phyloP scores from a whole-genome alignment of 1,140 invertebrate species.

The Portunus trituberculatus region DNA sequence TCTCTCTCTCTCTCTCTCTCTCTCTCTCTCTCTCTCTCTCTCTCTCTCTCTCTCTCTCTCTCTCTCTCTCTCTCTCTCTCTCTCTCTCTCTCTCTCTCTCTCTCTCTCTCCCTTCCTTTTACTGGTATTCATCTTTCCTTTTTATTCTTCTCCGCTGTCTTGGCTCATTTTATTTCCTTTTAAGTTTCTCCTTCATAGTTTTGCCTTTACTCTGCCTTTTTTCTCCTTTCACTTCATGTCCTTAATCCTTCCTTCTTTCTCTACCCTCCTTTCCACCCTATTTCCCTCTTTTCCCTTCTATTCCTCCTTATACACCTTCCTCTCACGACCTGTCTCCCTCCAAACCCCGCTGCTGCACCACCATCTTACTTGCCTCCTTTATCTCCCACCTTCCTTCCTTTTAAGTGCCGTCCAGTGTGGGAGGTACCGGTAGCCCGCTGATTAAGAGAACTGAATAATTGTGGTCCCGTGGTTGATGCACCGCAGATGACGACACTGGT shows the following conservation, averaged over 20 bases:
- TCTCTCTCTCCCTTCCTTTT: background rate
- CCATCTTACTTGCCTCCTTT: background rate
- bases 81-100: too few relatives aligned
- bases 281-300: background rate
- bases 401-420: background rate
- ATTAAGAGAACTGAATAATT: background rate
- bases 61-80: too few relatives aligned
- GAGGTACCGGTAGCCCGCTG: background rate
- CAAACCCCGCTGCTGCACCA: background rate
- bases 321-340: too few relatives aligned
- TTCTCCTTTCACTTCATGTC: background rate
- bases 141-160: background rate
- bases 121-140: background rate
- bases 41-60: background rate
- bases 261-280: background rate
- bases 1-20: background rate
- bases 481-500: background rate
- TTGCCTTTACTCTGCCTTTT: background rate
- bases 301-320: too few relatives aligned
- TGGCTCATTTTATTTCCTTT: background rate
- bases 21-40: background rate
- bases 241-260: background rate
- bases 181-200: constrained; percentile 2
- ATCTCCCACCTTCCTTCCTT: background rate
- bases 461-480: background rate